Evolutionary conservation across 2,888 invertebrate genomes (phyloP).

Genomic region (Xylocampa areola): DNA sequence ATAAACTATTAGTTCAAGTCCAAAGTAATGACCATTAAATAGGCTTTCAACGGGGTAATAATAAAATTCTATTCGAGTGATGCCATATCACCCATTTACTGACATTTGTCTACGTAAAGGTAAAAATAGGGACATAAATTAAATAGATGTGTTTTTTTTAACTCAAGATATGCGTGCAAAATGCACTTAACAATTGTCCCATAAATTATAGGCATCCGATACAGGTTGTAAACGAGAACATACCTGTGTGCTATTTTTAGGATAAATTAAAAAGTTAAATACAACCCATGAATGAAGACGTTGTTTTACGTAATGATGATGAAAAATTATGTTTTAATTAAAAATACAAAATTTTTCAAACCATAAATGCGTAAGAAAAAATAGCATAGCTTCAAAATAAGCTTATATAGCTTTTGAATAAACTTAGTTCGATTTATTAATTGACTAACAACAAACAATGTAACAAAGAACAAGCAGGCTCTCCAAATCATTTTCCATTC

Average conservation of each 20-base stretch:
- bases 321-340: conserved; percentile 26
- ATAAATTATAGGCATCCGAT: conserved; percentile 57
- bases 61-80: conserved; percentile 21
- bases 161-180: conserved; percentile 50
- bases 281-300: conserved; percentile 32
- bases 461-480: conserved; percentile 21
- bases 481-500: conserved; percentile 26
- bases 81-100: conserved; percentile 23
- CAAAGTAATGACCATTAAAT: conserved; percentile 34
- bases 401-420: no score
- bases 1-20: conserved; percentile 32
- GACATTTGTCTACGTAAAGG: conserved; percentile 32
- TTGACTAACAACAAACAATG: not conserved
- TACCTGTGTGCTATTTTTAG: conserved; percentile 39
- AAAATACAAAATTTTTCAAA: no score
- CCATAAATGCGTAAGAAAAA: no score
- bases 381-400: no score
- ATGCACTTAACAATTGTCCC: conserved; percentile 57
- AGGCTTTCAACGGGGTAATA: conserved; percentile 22
- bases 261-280: conserved; percentile 43
- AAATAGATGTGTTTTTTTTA: conserved; percentile 35
- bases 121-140: conserved; percentile 58
- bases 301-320: conserved; percentile 28
- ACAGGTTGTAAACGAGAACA: conserved; percentile 47
- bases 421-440: no score